Evolutionary conservation across 1,140 invertebrate genomes (phyloP).

Genomic region (Leptinotarsa lineolata): DNA sequence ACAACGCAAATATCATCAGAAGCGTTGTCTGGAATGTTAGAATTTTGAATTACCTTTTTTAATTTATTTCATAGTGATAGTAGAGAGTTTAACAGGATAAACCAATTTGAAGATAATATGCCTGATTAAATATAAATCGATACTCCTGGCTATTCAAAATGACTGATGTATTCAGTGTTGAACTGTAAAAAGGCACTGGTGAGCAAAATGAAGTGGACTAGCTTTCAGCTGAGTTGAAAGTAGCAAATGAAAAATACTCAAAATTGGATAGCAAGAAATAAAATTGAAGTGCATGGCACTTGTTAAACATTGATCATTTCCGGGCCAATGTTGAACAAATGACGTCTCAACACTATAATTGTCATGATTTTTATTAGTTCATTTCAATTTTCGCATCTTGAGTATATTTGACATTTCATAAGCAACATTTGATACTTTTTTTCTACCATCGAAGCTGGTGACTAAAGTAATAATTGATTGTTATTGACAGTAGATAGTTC

Average conservation of each 20-base stretch:
- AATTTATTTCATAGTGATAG: too few species aligned
- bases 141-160: too few species aligned
- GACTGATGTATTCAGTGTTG: not conserved
- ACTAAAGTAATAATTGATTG: not conserved
- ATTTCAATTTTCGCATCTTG: constrained; percentile 20
- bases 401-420: constrained; percentile 23
- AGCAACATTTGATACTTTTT: constrained; percentile 30
- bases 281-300: constrained; percentile 41
- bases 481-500: too few species aligned
- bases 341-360: constrained; percentile 56
- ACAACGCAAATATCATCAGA: too few species aligned
- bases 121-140: too few species aligned
- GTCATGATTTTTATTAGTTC: constrained; percentile 55
- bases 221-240: constrained; percentile 14
- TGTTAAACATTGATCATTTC: constrained; percentile 35
- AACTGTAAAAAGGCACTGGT: not conserved
- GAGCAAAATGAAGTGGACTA: constrained; percentile 4
- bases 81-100: too few species aligned
- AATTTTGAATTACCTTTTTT: too few species aligned
- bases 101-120: too few species aligned
- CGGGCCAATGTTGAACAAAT: constrained; percentile 41
- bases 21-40: too few species aligned
- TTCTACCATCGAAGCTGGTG: constrained; percentile 22
- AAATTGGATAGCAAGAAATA: constrained; percentile 34
- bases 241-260: constrained; percentile 32